Conservation (phyloP, 2,888 invertebrate genomes). For the Cyaniris semiargus region DNA sequence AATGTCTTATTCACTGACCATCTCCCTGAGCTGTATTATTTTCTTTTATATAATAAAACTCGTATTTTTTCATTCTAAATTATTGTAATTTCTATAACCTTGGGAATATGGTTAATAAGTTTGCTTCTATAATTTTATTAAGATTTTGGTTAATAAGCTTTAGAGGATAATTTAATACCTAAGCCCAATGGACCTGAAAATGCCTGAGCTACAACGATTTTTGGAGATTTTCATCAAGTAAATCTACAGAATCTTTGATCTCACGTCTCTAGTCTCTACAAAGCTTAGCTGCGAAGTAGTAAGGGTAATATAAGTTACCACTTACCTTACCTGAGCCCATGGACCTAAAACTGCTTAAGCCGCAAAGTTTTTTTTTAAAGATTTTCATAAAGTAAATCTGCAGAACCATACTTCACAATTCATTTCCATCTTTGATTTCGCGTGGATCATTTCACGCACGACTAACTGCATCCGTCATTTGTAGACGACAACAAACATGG, state of each 20-base stretch:
- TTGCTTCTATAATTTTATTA: not conserved
- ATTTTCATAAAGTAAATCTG: not conserved
- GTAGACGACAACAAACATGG: not conserved
- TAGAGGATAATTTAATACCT: too few relatives aligned
- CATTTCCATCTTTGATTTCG: not conserved
- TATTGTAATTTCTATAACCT: not conserved
- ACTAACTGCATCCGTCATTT: not conserved
- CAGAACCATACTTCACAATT: not conserved
- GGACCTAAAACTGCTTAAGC: too few relatives aligned
- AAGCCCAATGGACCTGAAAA: too few relatives aligned
- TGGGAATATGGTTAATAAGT: not conserved
- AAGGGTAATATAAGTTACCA: too few relatives aligned
- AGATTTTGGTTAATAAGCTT: too few relatives aligned
- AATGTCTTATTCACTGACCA: not conserved
- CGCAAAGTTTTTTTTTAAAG: not conserved
- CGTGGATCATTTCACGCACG: not conserved
- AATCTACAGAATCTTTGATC: too few relatives aligned
- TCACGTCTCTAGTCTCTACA: too few relatives aligned
- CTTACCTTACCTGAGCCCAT: too few relatives aligned
- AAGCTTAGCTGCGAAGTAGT: too few relatives aligned
- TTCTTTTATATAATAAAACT: not conserved
- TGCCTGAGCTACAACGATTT: too few relatives aligned
- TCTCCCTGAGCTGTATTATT: not conserved
- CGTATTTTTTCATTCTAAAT: not conserved
- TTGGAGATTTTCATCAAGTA: too few relatives aligned